Base-by-base conservation (phyloP, 2,113 vertebrate genomes). In the Apteryx owenii region DNA sequence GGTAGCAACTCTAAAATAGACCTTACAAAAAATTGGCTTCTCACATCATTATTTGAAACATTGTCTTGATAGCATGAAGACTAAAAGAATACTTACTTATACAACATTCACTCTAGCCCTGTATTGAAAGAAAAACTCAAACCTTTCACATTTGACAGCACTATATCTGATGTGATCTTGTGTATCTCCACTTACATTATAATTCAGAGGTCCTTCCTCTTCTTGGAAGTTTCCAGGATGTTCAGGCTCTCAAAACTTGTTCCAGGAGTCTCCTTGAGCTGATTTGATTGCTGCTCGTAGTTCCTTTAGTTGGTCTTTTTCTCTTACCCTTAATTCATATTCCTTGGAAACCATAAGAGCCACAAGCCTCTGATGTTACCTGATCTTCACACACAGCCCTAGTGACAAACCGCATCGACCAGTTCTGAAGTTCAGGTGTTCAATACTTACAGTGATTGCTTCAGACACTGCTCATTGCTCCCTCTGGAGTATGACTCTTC, bases 281-380 rank as follows among this genome's bases (percentile, higher is more conserved):
- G 70, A 28, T 88, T 75, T 96, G 94, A 91, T 94, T 97, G 89
- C 79, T 91, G 76, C 89, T 81, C 87, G 85, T 91, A 81, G 82
- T 82, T 81, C 42, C 76, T 89, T 93, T 31, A 91, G 88, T 91
- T 90, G 69, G 81, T 83, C 72, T 89, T 91, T 76, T 89, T 82
- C 87, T 95, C 93, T 92, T 95, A 75, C 94, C 85, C 93, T 95
- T 97, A 96, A 97, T 97, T 95, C 85, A 61, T 95, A 75, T 89
- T 97, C 93, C 89, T 96, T 94, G 89, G 85, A 95, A 97, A 97
- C 96, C 96, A 81, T 85, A 93, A 97, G 96, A 97, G 95, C 96
- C 95, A 86, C 96, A 96, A 96, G 88, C 79, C 85, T 97, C 89
- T 97, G 95, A 91, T 94, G 91, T 96, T 96, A 3, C 94, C 91